These are phyloP conservation scores for Schizaphis graminum DNA, from an alignment of 2,888 invertebrate genomes.

Conservation along the genomic window DNA sequence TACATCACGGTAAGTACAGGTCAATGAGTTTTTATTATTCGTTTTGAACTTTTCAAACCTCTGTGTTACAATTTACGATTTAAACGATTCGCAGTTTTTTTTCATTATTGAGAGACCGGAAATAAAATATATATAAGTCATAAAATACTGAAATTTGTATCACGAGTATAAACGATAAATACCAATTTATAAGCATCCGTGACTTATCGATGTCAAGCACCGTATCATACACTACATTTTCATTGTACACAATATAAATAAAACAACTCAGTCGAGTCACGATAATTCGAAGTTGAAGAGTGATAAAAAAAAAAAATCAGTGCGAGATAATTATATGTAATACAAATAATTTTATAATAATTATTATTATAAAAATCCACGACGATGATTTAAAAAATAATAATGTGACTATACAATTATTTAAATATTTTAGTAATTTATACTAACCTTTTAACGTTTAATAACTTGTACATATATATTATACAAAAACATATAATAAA, in stretches of 20 bases:
- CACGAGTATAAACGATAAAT: neutral
- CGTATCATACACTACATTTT: neutral
- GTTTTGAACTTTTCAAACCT: neutral
- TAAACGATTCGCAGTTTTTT: neutral
- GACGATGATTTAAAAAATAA: neutral
- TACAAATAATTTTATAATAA: too few species aligned
- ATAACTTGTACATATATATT: neutral
- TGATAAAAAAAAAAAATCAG: neutral
- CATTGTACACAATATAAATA: neutral
- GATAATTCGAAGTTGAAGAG: neutral
- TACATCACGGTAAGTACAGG: neutral
- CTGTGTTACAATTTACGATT: neutral
- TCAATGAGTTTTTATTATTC: neutral
- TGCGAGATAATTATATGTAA: neutral
- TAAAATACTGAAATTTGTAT: neutral
- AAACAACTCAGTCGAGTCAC: neutral
- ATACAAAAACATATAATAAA: neutral
- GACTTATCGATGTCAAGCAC: neutral
- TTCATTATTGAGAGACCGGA: neutral
- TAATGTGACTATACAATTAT: neutral
- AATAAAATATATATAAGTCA: too few species aligned
- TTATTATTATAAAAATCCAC: neutral
- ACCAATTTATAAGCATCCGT: neutral
- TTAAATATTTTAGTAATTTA: neutral
- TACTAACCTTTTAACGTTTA: neutral